Percentiles rank a stretch among this genome's conserved stretches.
phyloP scores from a whole-genome alignment of 2,113 vertebrate species.

The Campylomormyrus tamandua region DNA sequence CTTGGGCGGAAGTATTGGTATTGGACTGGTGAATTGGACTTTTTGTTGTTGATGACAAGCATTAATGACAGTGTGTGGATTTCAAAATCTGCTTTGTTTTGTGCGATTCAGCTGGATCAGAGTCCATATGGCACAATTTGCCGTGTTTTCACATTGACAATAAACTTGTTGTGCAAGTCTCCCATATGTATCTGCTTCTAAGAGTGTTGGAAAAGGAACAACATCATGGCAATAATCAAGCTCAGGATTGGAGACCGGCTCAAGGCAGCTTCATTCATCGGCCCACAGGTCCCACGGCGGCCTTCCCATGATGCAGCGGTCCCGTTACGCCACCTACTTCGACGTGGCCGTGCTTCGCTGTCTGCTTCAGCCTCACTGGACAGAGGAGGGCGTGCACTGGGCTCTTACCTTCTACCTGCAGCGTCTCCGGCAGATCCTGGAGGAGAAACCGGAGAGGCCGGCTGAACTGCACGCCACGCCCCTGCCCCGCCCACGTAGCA shows the following conservation, averaged over 20 bases:
- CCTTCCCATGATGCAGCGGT: constrained; percentile 74
- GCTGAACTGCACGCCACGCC: constrained; percentile 71
- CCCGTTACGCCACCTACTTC: constrained; percentile 91
- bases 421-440: constrained; percentile 84
- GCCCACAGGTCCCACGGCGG: constrained; percentile 53
- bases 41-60: neutral
- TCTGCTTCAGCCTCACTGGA: constrained; percentile 92
- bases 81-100: neutral
- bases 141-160: neutral
- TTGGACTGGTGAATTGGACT: neutral
- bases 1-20: neutral
- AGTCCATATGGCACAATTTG: neutral
- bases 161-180: neutral
- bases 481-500: constrained; percentile 85
- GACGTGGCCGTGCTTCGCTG: constrained; percentile 94
- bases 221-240: neutral
- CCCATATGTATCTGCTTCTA: neutral
- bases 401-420: constrained; percentile 91
- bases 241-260: neutral
- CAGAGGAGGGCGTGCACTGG: constrained; percentile 95
- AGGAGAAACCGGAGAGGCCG: constrained; percentile 83
- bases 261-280: neutral
- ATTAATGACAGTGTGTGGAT: neutral
- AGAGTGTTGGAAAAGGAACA: neutral
- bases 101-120: neutral